Percentiles rank a stretch among this genome's conserved stretches.
Conservation (phyloP, 2,888 invertebrate genomes). For the Lomographa bimaculata region DNA sequence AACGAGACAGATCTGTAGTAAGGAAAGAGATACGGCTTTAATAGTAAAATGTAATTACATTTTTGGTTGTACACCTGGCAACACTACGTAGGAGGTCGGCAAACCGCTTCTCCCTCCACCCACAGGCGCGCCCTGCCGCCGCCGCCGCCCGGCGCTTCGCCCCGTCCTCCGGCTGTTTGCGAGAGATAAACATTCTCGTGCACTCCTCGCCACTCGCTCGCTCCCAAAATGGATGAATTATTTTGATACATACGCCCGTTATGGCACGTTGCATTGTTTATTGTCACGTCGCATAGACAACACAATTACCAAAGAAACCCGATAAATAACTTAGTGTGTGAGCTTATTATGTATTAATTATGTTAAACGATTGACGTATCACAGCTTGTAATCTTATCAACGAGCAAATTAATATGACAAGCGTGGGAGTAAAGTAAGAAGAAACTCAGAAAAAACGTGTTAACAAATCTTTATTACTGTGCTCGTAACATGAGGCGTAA, state of each 20-base stretch:
- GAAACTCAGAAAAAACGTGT: background rate
- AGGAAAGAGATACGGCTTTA: no score
- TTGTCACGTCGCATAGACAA: no score
- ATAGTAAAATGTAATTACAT: slow-evolving; percentile 1
- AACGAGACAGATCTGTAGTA: no score
- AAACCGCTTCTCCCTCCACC: slow-evolving; percentile 48
- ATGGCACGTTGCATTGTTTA: background rate
- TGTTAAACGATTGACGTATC: no score
- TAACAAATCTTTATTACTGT: background rate
- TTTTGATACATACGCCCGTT: slow-evolving; percentile 5
- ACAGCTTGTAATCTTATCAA: no score
- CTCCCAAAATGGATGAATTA: slow-evolving; percentile 9
- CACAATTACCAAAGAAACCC: no score
- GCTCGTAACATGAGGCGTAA: no score
- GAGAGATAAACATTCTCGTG: slow-evolving; percentile 21
- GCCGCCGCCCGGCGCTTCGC: slow-evolving; percentile 20
- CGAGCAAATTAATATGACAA: background rate
- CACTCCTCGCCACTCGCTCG: slow-evolving; percentile 1
- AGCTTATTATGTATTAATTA: no score
- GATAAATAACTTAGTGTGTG: no score
- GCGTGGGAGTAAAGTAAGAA: background rate
- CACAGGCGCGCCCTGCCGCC: slow-evolving; percentile 11
- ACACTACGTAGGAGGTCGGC: slow-evolving; percentile 47
- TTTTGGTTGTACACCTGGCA: slow-evolving; percentile 18
- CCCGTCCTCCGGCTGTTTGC: slow-evolving; percentile 20